phyloP scores from a whole-genome alignment of 2,797 vertebrate species.

The Lepus oiostolus region DNA sequence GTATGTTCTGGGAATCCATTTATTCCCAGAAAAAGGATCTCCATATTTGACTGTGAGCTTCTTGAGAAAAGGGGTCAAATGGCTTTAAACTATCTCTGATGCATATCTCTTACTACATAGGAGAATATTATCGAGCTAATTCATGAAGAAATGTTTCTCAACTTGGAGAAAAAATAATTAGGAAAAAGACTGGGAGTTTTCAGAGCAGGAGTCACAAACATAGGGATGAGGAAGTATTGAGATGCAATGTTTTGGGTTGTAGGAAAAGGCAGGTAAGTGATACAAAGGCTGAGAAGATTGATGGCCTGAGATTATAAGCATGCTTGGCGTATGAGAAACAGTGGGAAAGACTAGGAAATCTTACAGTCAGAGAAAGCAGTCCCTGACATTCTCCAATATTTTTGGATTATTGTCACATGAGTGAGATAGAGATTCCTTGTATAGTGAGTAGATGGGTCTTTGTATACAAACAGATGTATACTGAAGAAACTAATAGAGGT shows the following conservation, averaged over 20 bases:
- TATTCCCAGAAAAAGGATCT: neutral
- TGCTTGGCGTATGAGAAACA: neutral
- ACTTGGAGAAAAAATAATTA: neutral
- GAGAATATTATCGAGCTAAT: neutral
- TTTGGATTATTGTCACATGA: neutral
- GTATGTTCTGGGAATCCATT: neutral
- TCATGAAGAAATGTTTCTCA: constrained; percentile 11
- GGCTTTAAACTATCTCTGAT: neutral
- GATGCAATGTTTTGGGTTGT: neutral
- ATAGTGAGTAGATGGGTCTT: neutral
- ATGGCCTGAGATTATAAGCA: neutral
- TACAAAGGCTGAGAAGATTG: neutral
- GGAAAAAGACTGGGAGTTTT: neutral
- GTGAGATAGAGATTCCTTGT: neutral
- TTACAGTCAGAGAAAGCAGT: neutral
- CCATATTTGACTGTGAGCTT: neutral
- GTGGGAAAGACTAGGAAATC: neutral
- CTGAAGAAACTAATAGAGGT: neutral
- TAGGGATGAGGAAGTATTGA: neutral
- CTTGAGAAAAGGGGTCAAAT: neutral
- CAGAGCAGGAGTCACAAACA: neutral
- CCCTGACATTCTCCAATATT: neutral
- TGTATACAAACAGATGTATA: neutral
- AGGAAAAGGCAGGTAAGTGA: neutral
- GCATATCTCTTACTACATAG: neutral